phyloP scores from a whole-genome alignment of 2,113 vertebrate species.

The Pygoscelis adeliae region DNA sequence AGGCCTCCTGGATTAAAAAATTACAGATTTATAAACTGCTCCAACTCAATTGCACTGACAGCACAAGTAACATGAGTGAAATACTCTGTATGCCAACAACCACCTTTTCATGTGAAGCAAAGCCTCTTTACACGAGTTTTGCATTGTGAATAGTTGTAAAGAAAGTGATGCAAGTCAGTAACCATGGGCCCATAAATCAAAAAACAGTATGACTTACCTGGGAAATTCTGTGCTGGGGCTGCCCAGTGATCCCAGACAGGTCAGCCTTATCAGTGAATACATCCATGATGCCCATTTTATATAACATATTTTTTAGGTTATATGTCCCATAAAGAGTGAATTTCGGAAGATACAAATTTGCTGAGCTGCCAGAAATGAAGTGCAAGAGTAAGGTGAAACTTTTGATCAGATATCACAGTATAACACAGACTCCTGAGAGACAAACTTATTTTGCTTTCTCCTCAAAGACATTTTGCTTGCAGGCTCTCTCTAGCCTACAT shows the following conservation, averaged over 20 bases:
- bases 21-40: background rate
- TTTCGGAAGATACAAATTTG: constrained; percentile 78
- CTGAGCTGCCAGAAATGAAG: constrained; percentile 53
- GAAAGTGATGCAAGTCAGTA: background rate
- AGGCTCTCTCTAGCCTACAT: background rate
- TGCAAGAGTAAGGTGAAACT: background rate
- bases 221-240: constrained; percentile 67
- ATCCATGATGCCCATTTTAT: constrained; percentile 80
- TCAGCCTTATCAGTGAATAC: constrained; percentile 80
- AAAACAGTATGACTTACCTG: constrained; percentile 71
- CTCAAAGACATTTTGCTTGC: background rate
- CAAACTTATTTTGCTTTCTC: background rate
- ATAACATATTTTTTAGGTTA: constrained; percentile 71
- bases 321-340: constrained; percentile 83
- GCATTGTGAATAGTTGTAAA: background rate
- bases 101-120: background rate
- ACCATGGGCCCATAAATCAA: background rate
- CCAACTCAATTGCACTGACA: background rate
- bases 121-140: background rate
- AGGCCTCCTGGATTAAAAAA: background rate
- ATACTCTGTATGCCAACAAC: background rate
- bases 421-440: background rate
- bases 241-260: constrained; percentile 81
- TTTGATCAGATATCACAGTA: background rate
- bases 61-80: background rate